These are phyloP conservation scores for Nasonia giraulti DNA, from an alignment of 1,140 invertebrate genomes.

Conservation along the genomic window DNA sequence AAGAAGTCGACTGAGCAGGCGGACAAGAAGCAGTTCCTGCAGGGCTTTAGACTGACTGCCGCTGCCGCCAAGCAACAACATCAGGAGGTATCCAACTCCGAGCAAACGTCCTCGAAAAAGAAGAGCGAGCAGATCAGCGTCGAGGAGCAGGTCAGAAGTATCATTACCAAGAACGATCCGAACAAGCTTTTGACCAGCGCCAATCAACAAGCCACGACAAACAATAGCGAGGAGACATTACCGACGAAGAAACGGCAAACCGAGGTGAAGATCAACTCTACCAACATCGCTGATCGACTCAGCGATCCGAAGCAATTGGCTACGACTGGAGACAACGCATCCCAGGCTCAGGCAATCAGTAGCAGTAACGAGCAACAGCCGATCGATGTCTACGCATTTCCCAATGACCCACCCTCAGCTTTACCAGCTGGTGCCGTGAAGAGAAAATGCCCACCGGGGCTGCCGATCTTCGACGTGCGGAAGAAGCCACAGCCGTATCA, in stretches of 20 bases:
- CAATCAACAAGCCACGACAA: background rate
- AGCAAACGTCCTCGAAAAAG: background rate
- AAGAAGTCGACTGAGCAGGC: slow-evolving; percentile 60
- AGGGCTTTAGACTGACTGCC: slow-evolving; percentile 63
- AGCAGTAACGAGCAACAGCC: slow-evolving; percentile 39
- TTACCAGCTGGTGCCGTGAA: slow-evolving; percentile 64
- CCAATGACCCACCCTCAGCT: slow-evolving; percentile 57
- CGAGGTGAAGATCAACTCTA: slow-evolving; percentile 12
- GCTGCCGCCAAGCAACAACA: slow-evolving; percentile 59
- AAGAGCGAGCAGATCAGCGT: slow-evolving; percentile 9
- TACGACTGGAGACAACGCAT: background rate
- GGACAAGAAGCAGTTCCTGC: slow-evolving; percentile 67
- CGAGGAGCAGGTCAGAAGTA: slow-evolving; percentile 38
- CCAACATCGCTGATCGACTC: slow-evolving; percentile 31
- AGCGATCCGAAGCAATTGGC: slow-evolving; percentile 13
- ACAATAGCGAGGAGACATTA: background rate
- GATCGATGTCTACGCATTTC: slow-evolving; percentile 65
- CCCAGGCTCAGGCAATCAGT: background rate
- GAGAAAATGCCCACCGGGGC: slow-evolving; percentile 67
- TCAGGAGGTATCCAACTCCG: background rate
- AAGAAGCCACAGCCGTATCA: slow-evolving; percentile 50
- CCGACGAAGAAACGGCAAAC: slow-evolving; percentile 19
- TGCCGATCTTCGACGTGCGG: slow-evolving; percentile 64
- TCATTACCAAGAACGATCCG: slow-evolving; percentile 49
- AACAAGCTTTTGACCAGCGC: background rate